A percentile compares a stretch with the other conserved stretches of the same genome.
Evolutionary conservation across 2,888 invertebrate genomes (phyloP).

Genomic region (Osmoderma eremita): DNA sequence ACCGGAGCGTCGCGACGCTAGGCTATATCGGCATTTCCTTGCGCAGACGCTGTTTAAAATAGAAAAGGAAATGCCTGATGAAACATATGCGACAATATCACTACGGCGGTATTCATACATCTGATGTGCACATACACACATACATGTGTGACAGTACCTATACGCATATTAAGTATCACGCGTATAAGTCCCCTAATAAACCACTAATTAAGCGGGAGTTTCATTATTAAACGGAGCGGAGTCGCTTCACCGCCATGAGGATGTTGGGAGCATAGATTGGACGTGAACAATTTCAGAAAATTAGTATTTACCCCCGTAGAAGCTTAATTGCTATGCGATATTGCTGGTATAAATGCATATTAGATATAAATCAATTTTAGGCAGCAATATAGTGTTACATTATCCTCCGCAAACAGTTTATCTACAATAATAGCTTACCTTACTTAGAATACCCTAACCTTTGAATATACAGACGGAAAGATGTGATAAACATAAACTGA

Average conservation of each 20-base stretch:
- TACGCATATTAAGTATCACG: background rate
- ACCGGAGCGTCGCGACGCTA: constrained; percentile 51
- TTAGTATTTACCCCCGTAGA: constrained; percentile 10
- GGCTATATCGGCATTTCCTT: constrained; percentile 49
- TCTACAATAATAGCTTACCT: no score
- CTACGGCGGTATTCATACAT: constrained; percentile 12
- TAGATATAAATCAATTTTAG: constrained; percentile 1
- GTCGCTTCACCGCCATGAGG: background rate
- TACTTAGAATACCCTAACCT: no score
- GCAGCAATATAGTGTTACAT: background rate
- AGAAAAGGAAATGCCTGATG: constrained; percentile 47
- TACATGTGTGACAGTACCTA: background rate
- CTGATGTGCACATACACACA: background rate
- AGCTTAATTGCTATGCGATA: constrained; percentile 16
- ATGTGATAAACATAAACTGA: background rate
- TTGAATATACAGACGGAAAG: background rate
- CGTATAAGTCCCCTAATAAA: constrained; percentile 24
- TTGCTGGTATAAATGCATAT: constrained; percentile 1
- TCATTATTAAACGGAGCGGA: constrained; percentile 9
- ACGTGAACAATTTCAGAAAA: constrained; percentile 1
- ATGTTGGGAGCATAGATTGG: constrained; percentile 7
- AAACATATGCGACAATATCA: constrained; percentile 48
- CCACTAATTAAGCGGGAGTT: constrained; percentile 21
- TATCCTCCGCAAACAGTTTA: background rate
- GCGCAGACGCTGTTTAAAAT: constrained; percentile 50